These are phyloP conservation scores for Polia nebulosa DNA, from an alignment of 2,888 invertebrate genomes.

Conservation along the genomic window DNA sequence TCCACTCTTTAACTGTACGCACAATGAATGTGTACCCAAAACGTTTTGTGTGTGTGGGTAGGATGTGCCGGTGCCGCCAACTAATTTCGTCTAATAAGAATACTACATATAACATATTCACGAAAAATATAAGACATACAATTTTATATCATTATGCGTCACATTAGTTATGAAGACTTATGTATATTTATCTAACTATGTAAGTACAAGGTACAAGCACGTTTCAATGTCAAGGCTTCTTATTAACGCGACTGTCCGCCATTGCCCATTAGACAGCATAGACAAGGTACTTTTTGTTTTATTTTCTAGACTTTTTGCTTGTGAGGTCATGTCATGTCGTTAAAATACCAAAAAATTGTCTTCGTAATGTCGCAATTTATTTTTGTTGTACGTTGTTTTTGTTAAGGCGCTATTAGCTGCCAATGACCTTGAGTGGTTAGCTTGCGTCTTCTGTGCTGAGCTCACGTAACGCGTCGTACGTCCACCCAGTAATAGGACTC, in stretches of 20 bases:
- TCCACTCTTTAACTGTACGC: too few species aligned
- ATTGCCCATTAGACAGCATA: conserved; percentile 22
- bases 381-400: neutral
- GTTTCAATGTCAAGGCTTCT: conserved; percentile 62
- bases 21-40: too few species aligned
- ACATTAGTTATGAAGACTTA: conserved; percentile 42
- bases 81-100: neutral
- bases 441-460: too few species aligned
- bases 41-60: too few species aligned
- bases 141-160: conserved; percentile 24
- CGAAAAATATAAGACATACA: neutral
- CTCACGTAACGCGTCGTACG: too few species aligned
- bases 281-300: conserved; percentile 9
- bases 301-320: neutral
- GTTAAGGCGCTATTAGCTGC: neutral
- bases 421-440: too few species aligned
- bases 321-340: conserved; percentile 14
- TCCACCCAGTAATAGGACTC: too few species aligned
- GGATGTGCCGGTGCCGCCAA: too few species aligned
- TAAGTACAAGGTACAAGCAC: conserved; percentile 39
- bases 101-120: neutral
- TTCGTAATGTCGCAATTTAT: neutral
- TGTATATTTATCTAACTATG: conserved; percentile 29
- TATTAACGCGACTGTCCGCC: conserved; percentile 33
- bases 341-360: conserved; percentile 1